Conservation (phyloP, 1,140 invertebrate genomes). For the Vanessa tameamea region DNA sequence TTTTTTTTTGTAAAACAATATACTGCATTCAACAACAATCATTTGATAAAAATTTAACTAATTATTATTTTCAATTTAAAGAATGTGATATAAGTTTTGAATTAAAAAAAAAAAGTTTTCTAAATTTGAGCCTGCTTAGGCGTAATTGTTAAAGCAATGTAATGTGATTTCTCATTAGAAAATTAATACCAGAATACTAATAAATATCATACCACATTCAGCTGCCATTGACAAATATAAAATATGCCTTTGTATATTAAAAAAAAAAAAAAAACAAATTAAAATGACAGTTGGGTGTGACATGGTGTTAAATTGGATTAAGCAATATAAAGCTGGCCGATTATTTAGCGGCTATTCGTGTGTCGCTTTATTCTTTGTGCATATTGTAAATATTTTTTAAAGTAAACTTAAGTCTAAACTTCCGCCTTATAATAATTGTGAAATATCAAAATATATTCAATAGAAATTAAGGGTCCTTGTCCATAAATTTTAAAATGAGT, state of each 20-base stretch:
- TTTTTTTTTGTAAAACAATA: neutral
- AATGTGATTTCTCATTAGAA: slow-evolving; percentile 47
- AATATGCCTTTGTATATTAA: slow-evolving; percentile 12
- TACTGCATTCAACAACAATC: neutral
- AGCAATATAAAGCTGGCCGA: slow-evolving; percentile 62
- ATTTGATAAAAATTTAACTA: neutral
- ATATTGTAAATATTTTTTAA: slow-evolving; percentile 75
- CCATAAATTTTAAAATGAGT: neutral
- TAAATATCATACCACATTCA: slow-evolving; percentile 15
- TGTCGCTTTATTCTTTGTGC: slow-evolving; percentile 70
- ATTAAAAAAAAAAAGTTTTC: neutral
- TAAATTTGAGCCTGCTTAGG: slow-evolving; percentile 41
- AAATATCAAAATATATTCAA: slow-evolving; percentile 41
- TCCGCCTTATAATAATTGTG: slow-evolving; percentile 74
- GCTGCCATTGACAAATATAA: slow-evolving; percentile 2
- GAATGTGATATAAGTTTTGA: neutral
- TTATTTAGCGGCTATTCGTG: slow-evolving; percentile 53
- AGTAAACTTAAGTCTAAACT: slow-evolving; percentile 62
- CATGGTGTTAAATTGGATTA: slow-evolving; percentile 39
- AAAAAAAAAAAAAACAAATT: slow-evolving; percentile 6
- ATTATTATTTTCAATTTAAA: slow-evolving; percentile 5
- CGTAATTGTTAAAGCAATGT: slow-evolving; percentile 66
- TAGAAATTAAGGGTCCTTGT: slow-evolving; percentile 15
- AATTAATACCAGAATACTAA: slow-evolving; percentile 23
- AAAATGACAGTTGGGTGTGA: slow-evolving; percentile 22